These are phyloP conservation scores for Lasioglossum figueresi DNA, from an alignment of 2,888 invertebrate species.

Conservation along the genomic window DNA sequence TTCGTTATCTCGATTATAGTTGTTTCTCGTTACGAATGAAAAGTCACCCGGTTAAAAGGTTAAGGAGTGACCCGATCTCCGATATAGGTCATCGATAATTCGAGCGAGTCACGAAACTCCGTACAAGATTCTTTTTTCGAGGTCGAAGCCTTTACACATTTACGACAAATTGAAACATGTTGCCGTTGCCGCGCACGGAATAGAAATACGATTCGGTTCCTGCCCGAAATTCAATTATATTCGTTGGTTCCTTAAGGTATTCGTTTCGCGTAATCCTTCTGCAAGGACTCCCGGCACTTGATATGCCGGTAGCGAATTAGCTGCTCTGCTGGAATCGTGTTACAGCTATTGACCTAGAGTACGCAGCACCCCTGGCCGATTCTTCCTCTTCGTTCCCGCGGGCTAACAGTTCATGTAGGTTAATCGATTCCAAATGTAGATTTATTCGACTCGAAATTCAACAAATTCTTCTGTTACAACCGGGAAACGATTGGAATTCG, in stretches of 20 bases:
- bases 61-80: neutral
- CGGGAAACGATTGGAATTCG: neutral
- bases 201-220: constrained; percentile 21
- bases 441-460: neutral
- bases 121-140: constrained; percentile 6
- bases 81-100: neutral
- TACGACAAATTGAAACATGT: constrained; percentile 49
- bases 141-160: constrained; percentile 44
- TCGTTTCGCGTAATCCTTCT: constrained; percentile 60
- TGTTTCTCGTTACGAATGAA: neutral
- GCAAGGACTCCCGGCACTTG: constrained; percentile 46
- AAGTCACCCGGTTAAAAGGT: neutral
- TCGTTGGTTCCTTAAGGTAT: constrained; percentile 47
- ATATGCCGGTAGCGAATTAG: constrained; percentile 56
- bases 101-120: neutral
- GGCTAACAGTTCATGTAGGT: constrained; percentile 32
- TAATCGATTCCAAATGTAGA: constrained; percentile 30
- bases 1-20: neutral
- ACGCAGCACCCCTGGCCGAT: constrained; percentile 32
- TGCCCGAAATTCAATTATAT: constrained; percentile 52
- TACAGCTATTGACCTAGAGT: constrained; percentile 61
- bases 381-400: constrained; percentile 26
- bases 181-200: constrained; percentile 43
- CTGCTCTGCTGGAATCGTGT: constrained; percentile 49
- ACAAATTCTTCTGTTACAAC: neutral